A percentile compares a stretch with the other conserved stretches of the same genome.
These are phyloP conservation scores for Fregata magnificens DNA, from an alignment of 2,113 vertebrate genomes.

Conservation along the genomic window DNA sequence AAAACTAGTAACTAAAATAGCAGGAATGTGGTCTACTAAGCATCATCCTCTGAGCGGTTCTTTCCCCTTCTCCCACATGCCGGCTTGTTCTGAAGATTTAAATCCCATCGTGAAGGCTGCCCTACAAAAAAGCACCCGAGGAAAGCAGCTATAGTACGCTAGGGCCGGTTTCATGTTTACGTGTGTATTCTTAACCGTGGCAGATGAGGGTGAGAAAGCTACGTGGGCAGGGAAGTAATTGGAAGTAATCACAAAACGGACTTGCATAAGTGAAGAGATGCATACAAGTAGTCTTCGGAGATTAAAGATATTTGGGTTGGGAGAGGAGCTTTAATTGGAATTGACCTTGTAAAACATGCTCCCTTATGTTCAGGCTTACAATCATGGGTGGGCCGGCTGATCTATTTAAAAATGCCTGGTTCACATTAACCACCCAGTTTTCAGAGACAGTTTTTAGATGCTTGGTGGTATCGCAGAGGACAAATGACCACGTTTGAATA, in stretches of 20 bases:
- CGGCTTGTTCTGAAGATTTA: constrained; percentile 1
- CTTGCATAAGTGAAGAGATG: constrained; percentile 52
- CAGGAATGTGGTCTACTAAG: background rate
- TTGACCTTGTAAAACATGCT: constrained; percentile 54
- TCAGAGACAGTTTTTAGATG: constrained; percentile 11
- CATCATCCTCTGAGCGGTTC: background rate
- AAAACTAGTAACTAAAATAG: background rate
- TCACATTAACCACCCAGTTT: constrained; percentile 56
- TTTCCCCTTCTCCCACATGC: background rate
- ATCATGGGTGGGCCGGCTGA: constrained; percentile 70
- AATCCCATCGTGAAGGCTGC: background rate
- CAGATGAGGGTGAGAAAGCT: constrained; percentile 8
- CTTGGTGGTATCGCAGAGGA: background rate
- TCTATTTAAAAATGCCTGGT: constrained; percentile 58
- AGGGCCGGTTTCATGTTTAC: background rate
- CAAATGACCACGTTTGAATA: background rate
- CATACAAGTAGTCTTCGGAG: constrained; percentile 50
- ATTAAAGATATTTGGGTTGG: constrained; percentile 69
- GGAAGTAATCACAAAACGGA: constrained; percentile 41
- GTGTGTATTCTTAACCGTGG: background rate
- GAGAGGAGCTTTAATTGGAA: constrained; percentile 68
- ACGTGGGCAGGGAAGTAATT: constrained; percentile 40
- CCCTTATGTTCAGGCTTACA: constrained; percentile 53
- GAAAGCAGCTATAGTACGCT: background rate
- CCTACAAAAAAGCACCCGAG: constrained; percentile 3